Percentiles rank a stretch among this genome's conserved stretches.
Evolutionary conservation across 2,113 vertebrate species (phyloP).

Genomic region (Hypanus sabinus): DNA sequence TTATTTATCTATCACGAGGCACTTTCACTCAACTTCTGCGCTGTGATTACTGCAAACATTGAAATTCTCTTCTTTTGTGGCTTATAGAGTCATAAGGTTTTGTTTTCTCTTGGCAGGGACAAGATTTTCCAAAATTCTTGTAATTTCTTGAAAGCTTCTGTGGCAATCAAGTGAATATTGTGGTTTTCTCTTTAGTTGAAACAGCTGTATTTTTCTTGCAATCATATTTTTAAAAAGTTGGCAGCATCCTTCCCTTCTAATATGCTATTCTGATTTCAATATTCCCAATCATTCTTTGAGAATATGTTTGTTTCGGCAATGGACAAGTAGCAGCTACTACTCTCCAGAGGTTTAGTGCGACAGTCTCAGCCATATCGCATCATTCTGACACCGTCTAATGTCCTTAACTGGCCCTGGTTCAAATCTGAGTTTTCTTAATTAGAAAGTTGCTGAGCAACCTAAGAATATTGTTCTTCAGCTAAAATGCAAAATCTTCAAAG

Average conservation of each 20-base stretch:
- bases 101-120: neutral
- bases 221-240: neutral
- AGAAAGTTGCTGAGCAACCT: neutral
- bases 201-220: neutral
- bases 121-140: slow-evolving; percentile 14
- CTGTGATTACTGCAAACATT: neutral
- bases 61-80: neutral
- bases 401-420: neutral
- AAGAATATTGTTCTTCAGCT: neutral
- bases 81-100: neutral
- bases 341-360: neutral
- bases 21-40: neutral
- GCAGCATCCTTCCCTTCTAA: neutral
- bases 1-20: neutral
- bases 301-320: neutral
- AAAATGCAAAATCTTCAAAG: neutral
- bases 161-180: slow-evolving; percentile 2
- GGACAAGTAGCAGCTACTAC: neutral
- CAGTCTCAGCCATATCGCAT: neutral
- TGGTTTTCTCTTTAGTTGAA: slow-evolving; percentile 6
- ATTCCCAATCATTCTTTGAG: neutral
- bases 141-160: slow-evolving; percentile 6
- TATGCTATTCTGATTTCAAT: neutral
- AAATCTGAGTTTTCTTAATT: neutral
- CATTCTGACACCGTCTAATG: neutral